These are phyloP conservation scores for Empis stercorea DNA, from an alignment of 2,888 invertebrate genomes.

Conservation along the genomic window DNA sequence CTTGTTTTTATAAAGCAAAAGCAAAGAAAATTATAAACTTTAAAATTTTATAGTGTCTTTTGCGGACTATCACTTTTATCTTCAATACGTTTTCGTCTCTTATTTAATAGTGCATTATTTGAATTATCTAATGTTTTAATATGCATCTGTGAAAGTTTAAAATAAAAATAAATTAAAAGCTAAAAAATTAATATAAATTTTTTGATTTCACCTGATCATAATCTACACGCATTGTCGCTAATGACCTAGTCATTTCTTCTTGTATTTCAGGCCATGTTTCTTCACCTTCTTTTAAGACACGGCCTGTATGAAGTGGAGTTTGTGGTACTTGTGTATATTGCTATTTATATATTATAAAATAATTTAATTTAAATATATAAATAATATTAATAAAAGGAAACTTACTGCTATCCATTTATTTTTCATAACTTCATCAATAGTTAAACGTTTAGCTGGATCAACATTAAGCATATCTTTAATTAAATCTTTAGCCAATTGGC, in stretches of 20 bases:
- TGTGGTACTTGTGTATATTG: slow-evolving; percentile 77
- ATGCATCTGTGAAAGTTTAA: slow-evolving; percentile 48
- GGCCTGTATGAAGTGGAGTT: slow-evolving; percentile 85
- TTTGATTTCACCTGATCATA: slow-evolving; percentile 64
- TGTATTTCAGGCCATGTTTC: slow-evolving; percentile 96
- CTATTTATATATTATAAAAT: slow-evolving; percentile 2
- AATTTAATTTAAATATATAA: not conserved
- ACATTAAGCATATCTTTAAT: slow-evolving; percentile 90
- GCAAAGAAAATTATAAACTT: no score
- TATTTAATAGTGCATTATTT: slow-evolving; percentile 83
- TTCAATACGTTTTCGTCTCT: slow-evolving; percentile 50
- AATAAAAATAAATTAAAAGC: not conserved
- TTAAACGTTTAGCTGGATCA: slow-evolving; percentile 78
- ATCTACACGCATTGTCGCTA: slow-evolving; percentile 97
- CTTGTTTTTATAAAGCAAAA: not conserved
- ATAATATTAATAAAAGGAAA: no score
- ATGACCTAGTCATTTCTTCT: slow-evolving; percentile 95
- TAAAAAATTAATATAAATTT: not conserved
- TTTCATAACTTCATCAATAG: slow-evolving; percentile 80
- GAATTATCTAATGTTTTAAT: slow-evolving; percentile 87
- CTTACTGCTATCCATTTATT: slow-evolving; percentile 78
- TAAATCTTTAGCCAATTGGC: slow-evolving; percentile 86
- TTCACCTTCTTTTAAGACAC: slow-evolving; percentile 78
- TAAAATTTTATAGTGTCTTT: not conserved
- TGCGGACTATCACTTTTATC: slow-evolving; percentile 14